Evolutionary conservation across 2,113 vertebrate species (phyloP), one percentile per base, ranked within the genome.

Genomic region (Nothoprocta pentlandii): DNA sequence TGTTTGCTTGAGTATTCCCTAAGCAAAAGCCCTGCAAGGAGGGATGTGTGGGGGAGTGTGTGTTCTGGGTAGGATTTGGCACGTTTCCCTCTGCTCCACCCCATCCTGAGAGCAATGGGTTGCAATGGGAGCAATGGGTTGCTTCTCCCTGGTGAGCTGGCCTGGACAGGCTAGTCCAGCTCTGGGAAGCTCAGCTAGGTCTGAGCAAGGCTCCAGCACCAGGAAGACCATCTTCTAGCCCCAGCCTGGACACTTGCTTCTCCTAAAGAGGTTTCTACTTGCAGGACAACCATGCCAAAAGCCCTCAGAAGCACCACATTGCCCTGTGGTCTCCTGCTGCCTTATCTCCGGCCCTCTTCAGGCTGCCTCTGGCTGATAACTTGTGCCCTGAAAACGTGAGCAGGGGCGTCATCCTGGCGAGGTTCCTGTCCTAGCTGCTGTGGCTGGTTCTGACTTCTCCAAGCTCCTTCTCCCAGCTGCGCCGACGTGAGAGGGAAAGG

Each of bases 61-160:
- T 39, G 36, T 39, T 39, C 36, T 2, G 4, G 11, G 63, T 23
- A 67, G 64, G 25, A 19, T 28, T 80, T 58, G 61, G 51, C 61
- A n/a, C 0, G 0, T 6, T 61, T 74, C 56, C 73, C 56, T 49
- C n/a, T 0, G 0, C 51, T 69, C 16, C 49, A 23, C 21, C 49
- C 49, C 49, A 49, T 49, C 21, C 21, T 23, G 49, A 49, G 64
- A 2, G 44, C 2, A 13, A 12, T 39, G 34, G 36, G 36, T 39
- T 39, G 36, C 36, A 39, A 39, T 39, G 36, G 36, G 36, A 39
- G 36, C 36, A 39, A 39, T 0, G 4, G n/a, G 46, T 70, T 46
- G 71, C 1, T 1, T 42, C 3, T 4, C 10, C 10, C 22, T 51
- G 25, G 25, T 5, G 34, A 61, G 47, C 39, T 39, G 71, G 21